These are phyloP conservation scores for Microtus pennsylvanicus DNA, from an alignment of 2,113 vertebrate species.

Conservation along the genomic window DNA sequence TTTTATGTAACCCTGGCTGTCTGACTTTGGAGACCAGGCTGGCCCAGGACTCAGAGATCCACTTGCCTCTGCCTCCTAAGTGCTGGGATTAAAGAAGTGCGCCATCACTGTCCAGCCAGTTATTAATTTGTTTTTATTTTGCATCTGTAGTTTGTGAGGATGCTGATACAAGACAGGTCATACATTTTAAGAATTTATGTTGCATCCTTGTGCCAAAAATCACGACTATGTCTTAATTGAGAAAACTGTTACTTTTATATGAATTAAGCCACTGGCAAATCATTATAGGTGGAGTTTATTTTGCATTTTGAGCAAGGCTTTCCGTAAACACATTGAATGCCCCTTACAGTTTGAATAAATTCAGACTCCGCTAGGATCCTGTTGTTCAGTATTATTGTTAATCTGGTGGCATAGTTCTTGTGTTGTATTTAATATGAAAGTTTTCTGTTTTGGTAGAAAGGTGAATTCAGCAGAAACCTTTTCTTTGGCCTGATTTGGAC, in stretches of 20 bases:
- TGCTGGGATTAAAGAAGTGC: not conserved
- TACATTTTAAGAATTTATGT: constrained; percentile 14
- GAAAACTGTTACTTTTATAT: not conserved
- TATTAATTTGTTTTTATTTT: not conserved
- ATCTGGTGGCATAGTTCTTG: not conserved
- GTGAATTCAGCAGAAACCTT: constrained; percentile 22
- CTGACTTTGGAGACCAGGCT: too few species aligned
- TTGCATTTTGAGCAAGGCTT: not conserved
- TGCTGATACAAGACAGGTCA: constrained; percentile 28
- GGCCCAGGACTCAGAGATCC: not conserved
- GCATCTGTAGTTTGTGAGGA: not conserved
- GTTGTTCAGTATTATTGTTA: not conserved
- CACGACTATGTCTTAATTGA: not conserved
- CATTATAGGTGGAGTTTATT: not conserved
- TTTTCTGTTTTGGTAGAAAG: constrained; percentile 3
- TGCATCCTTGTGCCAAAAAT: not conserved
- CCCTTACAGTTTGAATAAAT: not conserved
- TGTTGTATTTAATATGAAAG: not conserved
- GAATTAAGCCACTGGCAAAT: not conserved
- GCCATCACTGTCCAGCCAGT: not conserved
- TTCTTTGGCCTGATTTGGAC: constrained; percentile 5
- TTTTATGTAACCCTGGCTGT: not conserved
- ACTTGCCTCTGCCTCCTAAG: not conserved
- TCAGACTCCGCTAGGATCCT: not conserved
- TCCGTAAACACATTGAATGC: not conserved